A percentile compares a stretch with the other conserved stretches of the same genome.
Conservation (phyloP, 2,797 vertebrate genomes). For the Carcharodon carcharias region DNA sequence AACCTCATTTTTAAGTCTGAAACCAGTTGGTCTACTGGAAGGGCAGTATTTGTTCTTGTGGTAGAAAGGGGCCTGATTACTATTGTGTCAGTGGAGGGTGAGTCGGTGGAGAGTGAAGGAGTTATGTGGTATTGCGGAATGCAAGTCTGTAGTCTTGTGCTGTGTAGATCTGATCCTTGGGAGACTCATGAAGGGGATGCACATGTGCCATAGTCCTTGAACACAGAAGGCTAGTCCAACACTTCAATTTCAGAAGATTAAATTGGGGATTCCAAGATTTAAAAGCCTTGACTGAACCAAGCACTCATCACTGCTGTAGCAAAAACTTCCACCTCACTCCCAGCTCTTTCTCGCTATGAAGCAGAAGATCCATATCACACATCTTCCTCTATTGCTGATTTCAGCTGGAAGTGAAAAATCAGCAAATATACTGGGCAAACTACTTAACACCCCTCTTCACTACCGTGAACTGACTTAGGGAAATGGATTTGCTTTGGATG, state of each 20-base stretch:
- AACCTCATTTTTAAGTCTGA: too few species aligned
- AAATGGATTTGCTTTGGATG: slow-evolving; percentile 1
- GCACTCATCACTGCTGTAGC: neutral
- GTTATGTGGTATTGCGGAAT: neutral
- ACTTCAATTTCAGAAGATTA: slow-evolving; percentile 21
- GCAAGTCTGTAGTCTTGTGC: neutral
- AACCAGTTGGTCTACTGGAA: neutral
- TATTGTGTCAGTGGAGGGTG: neutral
- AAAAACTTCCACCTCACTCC: neutral
- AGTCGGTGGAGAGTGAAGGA: neutral
- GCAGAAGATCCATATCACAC: neutral
- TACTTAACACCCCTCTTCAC: neutral
- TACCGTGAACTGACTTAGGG: neutral
- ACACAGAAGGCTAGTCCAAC: neutral
- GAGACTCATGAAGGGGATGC: neutral
- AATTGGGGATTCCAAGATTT: neutral
- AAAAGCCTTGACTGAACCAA: neutral
- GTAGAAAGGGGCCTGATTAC: neutral
- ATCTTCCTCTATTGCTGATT: neutral
- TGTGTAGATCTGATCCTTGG: neutral
- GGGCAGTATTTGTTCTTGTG: neutral
- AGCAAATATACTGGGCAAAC: neutral
- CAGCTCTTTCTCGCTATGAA: neutral
- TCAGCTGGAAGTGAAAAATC: neutral
- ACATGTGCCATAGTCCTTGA: neutral